Evolutionary conservation across 2,113 vertebrate species (phyloP), one percentile per base, ranked within the genome.

Genomic region (Hippolais icterina): DNA sequence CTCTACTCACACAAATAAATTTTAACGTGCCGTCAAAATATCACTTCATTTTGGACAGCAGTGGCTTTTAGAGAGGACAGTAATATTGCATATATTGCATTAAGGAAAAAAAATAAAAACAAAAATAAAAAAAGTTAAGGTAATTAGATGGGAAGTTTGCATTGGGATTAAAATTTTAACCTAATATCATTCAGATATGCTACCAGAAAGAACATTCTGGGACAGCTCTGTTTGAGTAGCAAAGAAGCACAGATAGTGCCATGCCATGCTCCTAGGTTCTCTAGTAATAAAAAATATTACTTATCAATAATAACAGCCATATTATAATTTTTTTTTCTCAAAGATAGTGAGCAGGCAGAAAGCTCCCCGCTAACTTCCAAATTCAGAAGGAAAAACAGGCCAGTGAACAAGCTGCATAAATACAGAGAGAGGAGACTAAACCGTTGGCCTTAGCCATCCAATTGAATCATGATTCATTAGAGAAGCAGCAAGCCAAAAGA

Each of bases 401-500:
- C 56, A 77, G 63, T 46, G 52, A 95, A 68, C 59, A 90, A 83
- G 59, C 31, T 79, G 56, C 17, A 7, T 80, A 53, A 83, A 76
- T 54, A 53, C 6, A 5, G 37, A 50, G 35, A 79, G 39, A 80
- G 63, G 54, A 83, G 69, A 16, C 54, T 68, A 63, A 78, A 37
- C 0, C 6, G 3, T 66, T 69, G 53, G 61, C 81, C 59, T 66
- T 74, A 94, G 61, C 75, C 74, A 90, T 90, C 72, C 94, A 94
- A 83, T 81, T 78, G 93, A 92, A 94, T 96, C 6, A 6, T 61
- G 63, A 87, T 89, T 91, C 88, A 60, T 89, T 80, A 89, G 42
- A 90, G 71, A 74, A 98, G 96, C 64, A 94, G 61, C 89, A 95
- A 97, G 84, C 87, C 71, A 52, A 93, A 94, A 81, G 65, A 96